Percentiles rank a stretch among this genome's conserved stretches.
These are phyloP conservation scores for Peromyscus polionotus DNA, from an alignment of 2,113 vertebrate genomes.

Conservation along the genomic window DNA sequence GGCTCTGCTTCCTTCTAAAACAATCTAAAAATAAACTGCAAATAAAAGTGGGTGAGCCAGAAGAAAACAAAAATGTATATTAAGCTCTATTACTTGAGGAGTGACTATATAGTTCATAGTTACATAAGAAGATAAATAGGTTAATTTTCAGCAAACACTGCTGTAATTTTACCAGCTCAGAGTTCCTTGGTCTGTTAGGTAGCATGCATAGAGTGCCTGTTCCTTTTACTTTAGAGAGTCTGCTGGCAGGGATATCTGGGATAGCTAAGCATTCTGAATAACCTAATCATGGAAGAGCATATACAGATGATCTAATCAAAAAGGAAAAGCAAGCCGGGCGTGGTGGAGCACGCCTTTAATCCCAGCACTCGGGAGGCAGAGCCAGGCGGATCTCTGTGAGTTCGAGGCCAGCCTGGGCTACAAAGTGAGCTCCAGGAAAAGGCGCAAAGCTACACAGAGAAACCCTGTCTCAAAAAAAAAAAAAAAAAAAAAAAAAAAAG, in stretches of 20 bases:
- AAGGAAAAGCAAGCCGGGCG: constrained; percentile 56
- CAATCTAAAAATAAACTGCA: constrained; percentile 28
- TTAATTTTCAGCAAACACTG: constrained; percentile 56
- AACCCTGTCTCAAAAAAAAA: too few relatives aligned
- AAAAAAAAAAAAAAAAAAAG: too few relatives aligned
- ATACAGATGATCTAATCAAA: constrained; percentile 37
- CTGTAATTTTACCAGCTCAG: neutral
- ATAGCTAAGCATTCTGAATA: constrained; percentile 14
- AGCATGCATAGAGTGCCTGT: constrained; percentile 32
- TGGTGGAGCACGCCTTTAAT: too few relatives aligned
- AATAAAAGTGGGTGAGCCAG: constrained; percentile 33
- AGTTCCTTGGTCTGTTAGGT: constrained; percentile 3
- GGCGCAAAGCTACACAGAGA: too few relatives aligned
- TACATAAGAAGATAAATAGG: constrained; percentile 14
- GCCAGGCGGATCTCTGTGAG: too few relatives aligned
- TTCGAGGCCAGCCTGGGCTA: too few relatives aligned
- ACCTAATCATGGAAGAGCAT: neutral
- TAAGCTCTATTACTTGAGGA: neutral
- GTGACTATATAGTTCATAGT: constrained; percentile 3
- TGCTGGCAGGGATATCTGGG: neutral
- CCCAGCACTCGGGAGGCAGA: too few relatives aligned
- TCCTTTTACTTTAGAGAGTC: constrained; percentile 41
- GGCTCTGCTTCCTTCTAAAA: constrained; percentile 50
- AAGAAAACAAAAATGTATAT: neutral
- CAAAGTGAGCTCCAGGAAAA: too few relatives aligned